Conservation (phyloP, 2,797 vertebrate genomes). For the Periparus ater region DNA sequence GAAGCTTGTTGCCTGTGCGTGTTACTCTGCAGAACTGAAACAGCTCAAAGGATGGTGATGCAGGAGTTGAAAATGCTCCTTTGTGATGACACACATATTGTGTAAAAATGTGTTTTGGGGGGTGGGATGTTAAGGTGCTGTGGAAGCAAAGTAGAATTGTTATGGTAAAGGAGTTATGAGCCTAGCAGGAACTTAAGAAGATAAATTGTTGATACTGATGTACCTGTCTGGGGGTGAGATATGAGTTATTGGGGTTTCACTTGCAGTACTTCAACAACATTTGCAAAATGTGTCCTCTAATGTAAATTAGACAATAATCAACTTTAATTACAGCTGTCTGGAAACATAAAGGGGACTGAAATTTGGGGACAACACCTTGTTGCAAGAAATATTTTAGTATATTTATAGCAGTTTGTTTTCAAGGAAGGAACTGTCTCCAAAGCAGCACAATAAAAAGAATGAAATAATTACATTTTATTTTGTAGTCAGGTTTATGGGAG, state of each 20-base stretch:
- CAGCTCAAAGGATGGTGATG: background rate
- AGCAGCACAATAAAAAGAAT: background rate
- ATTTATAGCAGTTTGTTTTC: background rate
- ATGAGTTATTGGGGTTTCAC: constrained; percentile 57
- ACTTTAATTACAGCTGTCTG: constrained; percentile 65
- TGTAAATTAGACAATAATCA: constrained; percentile 68
- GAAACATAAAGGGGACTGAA: background rate
- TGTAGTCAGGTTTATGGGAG: background rate
- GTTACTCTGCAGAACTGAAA: background rate
- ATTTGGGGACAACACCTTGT: background rate
- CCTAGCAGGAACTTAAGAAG: constrained; percentile 22
- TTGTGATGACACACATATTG: background rate
- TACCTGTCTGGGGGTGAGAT: constrained; percentile 29
- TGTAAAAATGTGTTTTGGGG: background rate
- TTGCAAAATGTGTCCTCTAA: constrained; percentile 59
- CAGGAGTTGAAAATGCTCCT: background rate
- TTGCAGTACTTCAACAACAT: constrained; percentile 60
- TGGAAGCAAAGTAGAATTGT: constrained; percentile 6
- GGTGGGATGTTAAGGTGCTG: background rate
- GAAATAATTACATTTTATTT: background rate
- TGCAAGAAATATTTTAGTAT: background rate
- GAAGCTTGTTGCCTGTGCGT: background rate
- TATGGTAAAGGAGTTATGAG: constrained; percentile 46
- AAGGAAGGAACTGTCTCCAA: background rate
- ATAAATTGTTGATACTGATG: constrained; percentile 45